Conservation (phyloP, 23 tunicate species). For the Oikopleura albicans region DNA sequence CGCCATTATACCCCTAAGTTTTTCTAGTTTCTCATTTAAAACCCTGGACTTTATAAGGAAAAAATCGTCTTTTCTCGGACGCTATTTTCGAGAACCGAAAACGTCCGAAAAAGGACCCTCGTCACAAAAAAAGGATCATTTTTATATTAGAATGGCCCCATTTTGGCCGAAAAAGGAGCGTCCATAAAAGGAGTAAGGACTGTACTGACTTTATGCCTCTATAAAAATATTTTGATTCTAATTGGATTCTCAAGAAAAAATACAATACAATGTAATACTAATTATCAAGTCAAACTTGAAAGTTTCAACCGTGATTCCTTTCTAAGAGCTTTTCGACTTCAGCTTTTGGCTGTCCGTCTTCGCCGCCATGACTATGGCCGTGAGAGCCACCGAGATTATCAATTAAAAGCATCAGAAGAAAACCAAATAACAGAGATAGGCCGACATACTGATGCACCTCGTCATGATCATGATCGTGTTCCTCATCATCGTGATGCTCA, state of each 20-base stretch:
- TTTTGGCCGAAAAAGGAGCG: too few relatives aligned
- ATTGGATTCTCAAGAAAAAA: not conserved
- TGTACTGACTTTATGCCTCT: not conserved
- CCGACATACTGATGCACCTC: constrained; percentile 48
- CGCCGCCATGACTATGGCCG: constrained; percentile 31
- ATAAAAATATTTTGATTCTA: not conserved
- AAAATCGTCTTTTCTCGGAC: too few relatives aligned
- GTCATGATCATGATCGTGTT: constrained; percentile 20
- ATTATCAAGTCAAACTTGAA: not conserved
- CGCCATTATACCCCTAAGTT: too few relatives aligned
- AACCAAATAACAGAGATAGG: constrained; percentile 55
- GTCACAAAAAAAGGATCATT: too few relatives aligned
- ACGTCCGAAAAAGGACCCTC: too few relatives aligned
- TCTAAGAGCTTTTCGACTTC: not conserved
- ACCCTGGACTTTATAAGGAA: not conserved
- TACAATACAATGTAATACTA: not conserved
- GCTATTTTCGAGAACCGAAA: too few relatives aligned
- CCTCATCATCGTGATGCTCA: not conserved
- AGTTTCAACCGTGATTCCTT: not conserved
- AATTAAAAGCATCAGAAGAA: constrained; percentile 80
- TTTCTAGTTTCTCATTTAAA: not conserved
- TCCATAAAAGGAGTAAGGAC: too few relatives aligned
- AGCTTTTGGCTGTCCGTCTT: not conserved
- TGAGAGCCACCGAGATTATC: constrained; percentile 74
- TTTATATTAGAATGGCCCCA: too few relatives aligned